Evolutionary conservation across 2,797 vertebrate species (phyloP), one percentile per base, ranked within the genome.

Genomic region (Moxostoma hubbsi): DNA sequence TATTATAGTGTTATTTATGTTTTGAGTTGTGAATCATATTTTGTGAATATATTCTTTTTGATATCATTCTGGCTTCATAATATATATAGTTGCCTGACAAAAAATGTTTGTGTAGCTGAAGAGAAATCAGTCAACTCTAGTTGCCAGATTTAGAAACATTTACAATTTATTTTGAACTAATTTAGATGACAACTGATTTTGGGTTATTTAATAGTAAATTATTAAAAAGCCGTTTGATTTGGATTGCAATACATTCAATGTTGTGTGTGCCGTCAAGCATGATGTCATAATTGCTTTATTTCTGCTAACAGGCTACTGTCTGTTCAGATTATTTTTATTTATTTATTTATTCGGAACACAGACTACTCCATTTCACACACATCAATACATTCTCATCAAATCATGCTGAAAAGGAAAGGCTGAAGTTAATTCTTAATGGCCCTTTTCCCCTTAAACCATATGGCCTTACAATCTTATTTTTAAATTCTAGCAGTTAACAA

Each of bases 101-200:
- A 36, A 4, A 0, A 4, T 36, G 4, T 36, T 36, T 36, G 4
- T 36, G 36, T 36, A 36, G 47, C 58, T n/a, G 16, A 50, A 13
- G 58, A 15, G 9, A 62, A 1, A 9, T 62, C 71, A 11, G 71
- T 47, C 45, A 62, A 73, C 71, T 61, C 71, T 18, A 72, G 58
- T 53, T 69, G 62, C 73, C 51, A 65, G 74, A 66, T 67, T 62
- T 69, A 61, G 55, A 69, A 45, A 62, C 75, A 62, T 59, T 77
- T 59, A 46, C 18, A 59, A 54, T 68, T 68, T 68, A 59, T 67
- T 18, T 68, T 50, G 43, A 15, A 77, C 68, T 77, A 59, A 77
- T 61, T 77, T 59, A 67, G 18, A 50, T 50, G 18, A 51, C 55
- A 49, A 7, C 45, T 58, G 64, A 45, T 59, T 77, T 68, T 68